A percentile compares a stretch with the other conserved stretches of the same genome.
phyloP scores from a whole-genome alignment of 2,113 vertebrate genomes.

The Poeciliopsis occidentalis region DNA sequence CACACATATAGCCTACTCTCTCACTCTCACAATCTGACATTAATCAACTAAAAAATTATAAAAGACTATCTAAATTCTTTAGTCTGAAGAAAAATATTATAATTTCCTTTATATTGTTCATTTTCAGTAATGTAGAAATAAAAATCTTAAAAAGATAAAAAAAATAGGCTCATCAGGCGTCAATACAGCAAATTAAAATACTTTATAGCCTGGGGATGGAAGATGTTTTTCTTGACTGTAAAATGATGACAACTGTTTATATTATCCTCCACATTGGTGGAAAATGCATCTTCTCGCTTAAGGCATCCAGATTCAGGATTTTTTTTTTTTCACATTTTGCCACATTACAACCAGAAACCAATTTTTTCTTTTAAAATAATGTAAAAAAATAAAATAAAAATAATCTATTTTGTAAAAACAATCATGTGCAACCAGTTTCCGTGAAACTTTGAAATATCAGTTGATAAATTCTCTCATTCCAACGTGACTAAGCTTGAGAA shows the following conservation, averaged over 20 bases:
- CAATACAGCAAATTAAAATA: constrained; percentile 7
- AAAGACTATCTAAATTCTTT: neutral
- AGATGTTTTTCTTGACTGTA: neutral
- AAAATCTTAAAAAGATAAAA: neutral
- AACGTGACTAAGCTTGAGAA: neutral
- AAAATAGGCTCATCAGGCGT: neutral
- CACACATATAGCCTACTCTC: neutral
- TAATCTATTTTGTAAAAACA: too few species aligned
- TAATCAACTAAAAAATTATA: neutral
- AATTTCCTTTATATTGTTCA: neutral
- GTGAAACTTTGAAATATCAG: too few species aligned
- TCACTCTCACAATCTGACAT: neutral
- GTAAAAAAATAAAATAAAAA: too few species aligned
- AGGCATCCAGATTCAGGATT: neutral
- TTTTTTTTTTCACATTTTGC: neutral
- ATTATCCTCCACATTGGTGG: neutral
- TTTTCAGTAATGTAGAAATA: neutral
- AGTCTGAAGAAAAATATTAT: neutral
- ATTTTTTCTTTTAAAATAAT: neutral
- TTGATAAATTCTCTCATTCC: neutral
- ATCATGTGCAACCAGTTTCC: too few species aligned
- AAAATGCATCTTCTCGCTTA: neutral
- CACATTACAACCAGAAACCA: neutral
- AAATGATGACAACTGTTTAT: neutral
- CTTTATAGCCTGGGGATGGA: neutral